Evolutionary conservation across 1,140 invertebrate species (phyloP), one percentile per base, ranked within the genome.

Genomic region (Octopus bimaculoides): DNA sequence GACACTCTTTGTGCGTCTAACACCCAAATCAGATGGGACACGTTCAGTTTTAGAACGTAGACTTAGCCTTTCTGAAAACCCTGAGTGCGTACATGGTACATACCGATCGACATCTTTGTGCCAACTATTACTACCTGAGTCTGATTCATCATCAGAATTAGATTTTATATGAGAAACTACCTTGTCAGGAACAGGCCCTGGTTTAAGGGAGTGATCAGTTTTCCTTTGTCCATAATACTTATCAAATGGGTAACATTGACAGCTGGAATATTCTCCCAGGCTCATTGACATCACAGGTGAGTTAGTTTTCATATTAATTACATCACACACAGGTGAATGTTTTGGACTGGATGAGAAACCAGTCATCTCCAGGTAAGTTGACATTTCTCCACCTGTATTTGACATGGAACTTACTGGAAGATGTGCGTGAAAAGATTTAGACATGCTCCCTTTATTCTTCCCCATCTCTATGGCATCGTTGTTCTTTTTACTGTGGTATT

Each of bases 391-490:
- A 80, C 75, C 61, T 71, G 55, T 75, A 75, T 79, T 77, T 7
- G 20, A 77, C 55, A 71, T 79, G 5, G 75, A 74, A n/a, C 53
- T 78, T 52, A 75, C 14, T 41, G 74, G 26, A 14, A 53, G 20
- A 41, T 75, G 74, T 52, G 74, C 8, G 52, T 75, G 26, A n/a
- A 52, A 14, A 9, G 74, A 75, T 17, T 41, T 75, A 5, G 74
- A 41, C 14, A 75, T 14, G 1, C 41, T 5, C 17, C 74, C 74
- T 10, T 75, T 80, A 9, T 84, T 85, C 4, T 85, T 41, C 14
- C 84, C 84, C 87, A 88, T 88, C 81, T 85, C 84, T n/a, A 87
- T 81, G 56, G 86, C 87, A 4, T 85, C 84, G 61, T 80, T 82
- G 54, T 74, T 26, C 78, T 84, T 82, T 56, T 75, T 79, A 73